These are phyloP conservation scores for Psix sp. DNA, from an alignment of 1,140 invertebrate genomes.

Conservation along the genomic window DNA sequence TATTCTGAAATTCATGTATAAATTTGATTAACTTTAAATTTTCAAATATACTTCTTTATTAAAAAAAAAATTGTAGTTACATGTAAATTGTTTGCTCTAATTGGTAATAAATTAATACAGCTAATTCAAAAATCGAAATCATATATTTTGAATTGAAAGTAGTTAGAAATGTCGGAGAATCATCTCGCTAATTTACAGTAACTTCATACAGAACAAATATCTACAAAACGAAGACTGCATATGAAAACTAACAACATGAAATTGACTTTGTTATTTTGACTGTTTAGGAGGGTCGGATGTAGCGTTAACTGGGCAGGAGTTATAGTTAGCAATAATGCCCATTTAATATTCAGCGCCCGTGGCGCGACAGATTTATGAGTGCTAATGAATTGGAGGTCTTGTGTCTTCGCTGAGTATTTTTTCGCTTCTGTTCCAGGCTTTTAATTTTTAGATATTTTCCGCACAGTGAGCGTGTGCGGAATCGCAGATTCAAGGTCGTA, in stretches of 20 bases:
- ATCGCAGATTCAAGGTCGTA: slow-evolving; percentile 51
- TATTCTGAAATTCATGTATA: too few relatives aligned
- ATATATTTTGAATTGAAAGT: too few relatives aligned
- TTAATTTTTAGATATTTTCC: slow-evolving; percentile 54
- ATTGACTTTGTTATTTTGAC: slow-evolving; percentile 9
- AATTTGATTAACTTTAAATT: too few relatives aligned
- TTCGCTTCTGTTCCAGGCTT: slow-evolving; percentile 51
- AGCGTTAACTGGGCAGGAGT: slow-evolving; percentile 73
- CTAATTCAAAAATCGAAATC: too few relatives aligned
- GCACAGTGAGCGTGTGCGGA: slow-evolving; percentile 21
- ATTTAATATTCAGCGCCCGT: slow-evolving; percentile 75
- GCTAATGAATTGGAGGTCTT: slow-evolving; percentile 75
- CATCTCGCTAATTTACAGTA: too few relatives aligned
- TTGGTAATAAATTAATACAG: too few relatives aligned
- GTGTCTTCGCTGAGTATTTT: slow-evolving; percentile 55
- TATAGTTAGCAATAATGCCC: slow-evolving; percentile 73
- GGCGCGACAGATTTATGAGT: slow-evolving; percentile 75
- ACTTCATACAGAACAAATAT: background rate
- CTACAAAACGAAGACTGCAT: slow-evolving; percentile 1
- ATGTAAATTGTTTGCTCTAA: too few relatives aligned
- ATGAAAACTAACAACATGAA: too few relatives aligned
- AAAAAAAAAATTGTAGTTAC: too few relatives aligned
- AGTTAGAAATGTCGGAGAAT: too few relatives aligned
- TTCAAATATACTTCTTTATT: too few relatives aligned
- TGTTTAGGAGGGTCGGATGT: slow-evolving; percentile 42